These are phyloP conservation scores for Hemicentrotus pulcherrimus DNA, from an alignment of 35 echinoderm and acorn worm genomes.

Conservation along the genomic window DNA sequence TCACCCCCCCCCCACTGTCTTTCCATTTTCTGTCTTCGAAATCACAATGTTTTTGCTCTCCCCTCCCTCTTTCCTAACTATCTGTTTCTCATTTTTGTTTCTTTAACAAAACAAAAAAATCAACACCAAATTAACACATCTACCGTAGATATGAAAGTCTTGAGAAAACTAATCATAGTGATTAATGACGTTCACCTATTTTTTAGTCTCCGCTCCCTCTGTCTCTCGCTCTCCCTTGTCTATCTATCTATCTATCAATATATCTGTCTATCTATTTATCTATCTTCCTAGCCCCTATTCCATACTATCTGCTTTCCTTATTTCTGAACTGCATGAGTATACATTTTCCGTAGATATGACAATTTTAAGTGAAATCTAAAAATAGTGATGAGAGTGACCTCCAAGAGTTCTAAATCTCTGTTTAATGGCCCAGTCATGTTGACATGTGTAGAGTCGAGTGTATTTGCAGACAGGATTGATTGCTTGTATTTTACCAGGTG, in stretches of 20 bases:
- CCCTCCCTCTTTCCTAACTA: background rate
- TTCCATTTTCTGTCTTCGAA: background rate
- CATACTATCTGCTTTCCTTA: no score
- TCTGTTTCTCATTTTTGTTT: background rate
- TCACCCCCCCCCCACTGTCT: background rate
- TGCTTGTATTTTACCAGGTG: constrained; percentile 17
- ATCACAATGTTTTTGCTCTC: no score
- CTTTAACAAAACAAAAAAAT: background rate
- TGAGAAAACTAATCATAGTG: no score
- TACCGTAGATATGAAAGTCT: no score
- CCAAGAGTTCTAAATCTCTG: constrained; percentile 11
- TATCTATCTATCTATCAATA: no score
- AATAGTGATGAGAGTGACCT: background rate
- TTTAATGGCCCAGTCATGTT: constrained; percentile 2
- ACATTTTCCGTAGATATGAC: background rate
- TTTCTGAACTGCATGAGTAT: background rate
- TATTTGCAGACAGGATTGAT: constrained; percentile 13
- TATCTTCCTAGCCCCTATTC: no score
- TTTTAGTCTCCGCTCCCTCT: no score
- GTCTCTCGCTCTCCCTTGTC: no score
- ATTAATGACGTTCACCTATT: no score
- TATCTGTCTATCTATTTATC: no score
- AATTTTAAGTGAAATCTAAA: background rate
- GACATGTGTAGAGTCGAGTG: background rate
- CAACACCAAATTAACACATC: no score